A percentile compares a stretch with the other conserved stretches of the same genome.
These are phyloP conservation scores for Hippolais icterina DNA, from an alignment of 2,113 vertebrate genomes.

Conservation along the genomic window DNA sequence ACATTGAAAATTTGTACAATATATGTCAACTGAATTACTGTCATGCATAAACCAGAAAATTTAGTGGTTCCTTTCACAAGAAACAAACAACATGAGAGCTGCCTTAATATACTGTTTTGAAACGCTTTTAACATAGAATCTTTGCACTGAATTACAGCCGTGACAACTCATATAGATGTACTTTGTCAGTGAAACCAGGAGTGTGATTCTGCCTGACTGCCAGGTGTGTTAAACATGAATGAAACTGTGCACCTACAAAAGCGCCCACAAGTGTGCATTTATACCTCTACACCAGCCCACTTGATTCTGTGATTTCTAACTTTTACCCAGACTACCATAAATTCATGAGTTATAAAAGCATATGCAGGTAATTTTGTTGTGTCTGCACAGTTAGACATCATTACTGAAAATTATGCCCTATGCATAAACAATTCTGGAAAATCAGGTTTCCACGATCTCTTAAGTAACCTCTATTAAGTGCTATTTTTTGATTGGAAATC, in stretches of 20 bases:
- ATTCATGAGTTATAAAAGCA: not conserved
- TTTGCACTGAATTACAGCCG: not conserved
- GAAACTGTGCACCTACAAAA: not conserved
- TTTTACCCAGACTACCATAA: not conserved
- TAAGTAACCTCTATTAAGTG: not conserved
- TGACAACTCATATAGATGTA: not conserved
- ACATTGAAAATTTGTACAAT: not conserved
- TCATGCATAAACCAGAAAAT: not conserved
- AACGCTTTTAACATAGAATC: not conserved
- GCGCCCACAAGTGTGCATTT: not conserved
- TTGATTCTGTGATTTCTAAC: not conserved
- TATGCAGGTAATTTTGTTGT: not conserved
- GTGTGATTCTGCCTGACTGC: not conserved
- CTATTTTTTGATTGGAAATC: not conserved
- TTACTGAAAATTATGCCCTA: not conserved
- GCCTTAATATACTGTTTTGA: not conserved
- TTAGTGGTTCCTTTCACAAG: not conserved
- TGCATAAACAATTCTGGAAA: not conserved
- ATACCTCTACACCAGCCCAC: not conserved
- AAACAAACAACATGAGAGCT: not conserved
- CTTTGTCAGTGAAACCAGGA: not conserved
- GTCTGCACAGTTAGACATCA: not conserved
- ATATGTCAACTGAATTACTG: not conserved
- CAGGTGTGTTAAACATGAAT: not conserved
- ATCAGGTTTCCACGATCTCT: not conserved